Evolutionary conservation across 23 tunicate genomes (phyloP).

Genomic region (Corella eumyota): DNA sequence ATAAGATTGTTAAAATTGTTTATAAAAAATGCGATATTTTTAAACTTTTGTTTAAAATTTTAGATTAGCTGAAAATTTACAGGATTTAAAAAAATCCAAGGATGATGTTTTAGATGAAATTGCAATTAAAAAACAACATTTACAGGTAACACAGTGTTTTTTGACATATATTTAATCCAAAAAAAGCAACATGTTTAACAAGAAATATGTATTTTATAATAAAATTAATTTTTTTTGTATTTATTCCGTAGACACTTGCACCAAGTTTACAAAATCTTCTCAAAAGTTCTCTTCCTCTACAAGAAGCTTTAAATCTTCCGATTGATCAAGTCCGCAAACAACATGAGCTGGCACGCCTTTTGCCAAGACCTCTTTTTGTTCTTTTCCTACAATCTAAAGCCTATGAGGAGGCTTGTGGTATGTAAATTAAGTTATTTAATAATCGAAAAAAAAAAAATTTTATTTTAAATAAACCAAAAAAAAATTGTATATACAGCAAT

Average conservation of each 20-base stretch:
- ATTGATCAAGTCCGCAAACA: constrained; percentile 23
- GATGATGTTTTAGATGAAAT: constrained; percentile 32
- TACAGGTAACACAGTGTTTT: constrained; percentile 50
- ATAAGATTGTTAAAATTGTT: too few relatives aligned
- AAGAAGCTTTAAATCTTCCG: constrained; percentile 52
- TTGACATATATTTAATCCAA: not conserved
- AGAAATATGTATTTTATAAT: too few relatives aligned
- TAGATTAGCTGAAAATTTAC: constrained; percentile 26
- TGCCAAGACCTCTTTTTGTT: constrained; percentile 71
- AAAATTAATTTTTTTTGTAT: not conserved
- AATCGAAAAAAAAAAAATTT: too few relatives aligned
- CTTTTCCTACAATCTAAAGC: constrained; percentile 66
- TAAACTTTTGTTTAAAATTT: too few relatives aligned
- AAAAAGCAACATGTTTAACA: not conserved
- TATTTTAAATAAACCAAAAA: too few relatives aligned
- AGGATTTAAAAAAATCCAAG: constrained; percentile 15
- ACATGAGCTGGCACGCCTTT: constrained; percentile 32
- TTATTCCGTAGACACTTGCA: constrained; percentile 27
- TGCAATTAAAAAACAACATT: constrained; percentile 38
- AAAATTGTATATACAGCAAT: too few relatives aligned
- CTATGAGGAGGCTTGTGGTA: constrained; percentile 83
- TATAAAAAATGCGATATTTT: too few relatives aligned
- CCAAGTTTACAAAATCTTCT: constrained; percentile 49
- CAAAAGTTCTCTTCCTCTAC: constrained; percentile 61
- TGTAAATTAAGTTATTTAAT: constrained; percentile 1